Base-by-base conservation (phyloP, 2,888 invertebrate genomes). In the Leucozona laternaria region DNA sequence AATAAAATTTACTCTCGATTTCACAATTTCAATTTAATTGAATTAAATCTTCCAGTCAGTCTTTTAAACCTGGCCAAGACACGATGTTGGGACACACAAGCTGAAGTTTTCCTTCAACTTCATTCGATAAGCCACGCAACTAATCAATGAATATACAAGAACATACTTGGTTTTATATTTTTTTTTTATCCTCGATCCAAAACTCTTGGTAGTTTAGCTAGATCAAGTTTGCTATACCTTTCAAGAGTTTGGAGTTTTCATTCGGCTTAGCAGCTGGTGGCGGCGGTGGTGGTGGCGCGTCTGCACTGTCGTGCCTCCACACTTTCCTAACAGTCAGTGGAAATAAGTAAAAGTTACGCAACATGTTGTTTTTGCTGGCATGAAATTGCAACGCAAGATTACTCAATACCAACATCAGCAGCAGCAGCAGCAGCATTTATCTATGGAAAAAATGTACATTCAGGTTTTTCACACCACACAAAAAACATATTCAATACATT, bases 311-410 rank as follows among this genome's bases (percentile, higher is more conserved):
- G 68, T 68, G 53, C 11, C 50, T 50, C 37, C n/a, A 37, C 22
- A 40, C 37, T 50, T 68, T 68, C 15, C 53, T 37, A 68, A 37
- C 20, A 22, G n/a, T n/a, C 17, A 25, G n/a, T 68, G 68, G 25
- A 13, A 53, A 68, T 31, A 57, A 60, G 58, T 48, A 72, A 58
- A 48, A 72, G 48, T 72, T 72, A 58, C 72, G 43, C 72, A 72
- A 72, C 43, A 58, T 58, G 58, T 60, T 72, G 57, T 72, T 72
- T 72, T 58, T 72, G 48, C 72, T 60, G 58, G 43, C 48, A 34
- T 34, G 25, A 48, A 72, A 45, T 72, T 48, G 58, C 72, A 57
- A 60, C 31, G 45, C 71, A 43, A 72, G 72, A 72, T 72, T 72
- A 72, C 58, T 31, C 58, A 72, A 72, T 72, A 31, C 25, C n/a